phyloP scores from a whole-genome alignment of 2,888 invertebrate genomes.

The Lasioglossum lativentre region DNA sequence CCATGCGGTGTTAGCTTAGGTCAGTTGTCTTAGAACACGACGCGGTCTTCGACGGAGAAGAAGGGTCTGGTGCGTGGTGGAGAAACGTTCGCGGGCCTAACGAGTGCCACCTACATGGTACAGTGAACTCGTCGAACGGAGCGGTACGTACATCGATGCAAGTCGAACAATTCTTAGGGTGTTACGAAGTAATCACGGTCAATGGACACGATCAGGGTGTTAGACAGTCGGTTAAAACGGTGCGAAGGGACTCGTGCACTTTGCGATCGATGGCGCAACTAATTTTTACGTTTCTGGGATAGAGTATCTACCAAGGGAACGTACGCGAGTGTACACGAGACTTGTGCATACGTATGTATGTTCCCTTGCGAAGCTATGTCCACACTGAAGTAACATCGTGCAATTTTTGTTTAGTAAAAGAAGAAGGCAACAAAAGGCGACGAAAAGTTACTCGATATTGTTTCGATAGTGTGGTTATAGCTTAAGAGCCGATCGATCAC shows the following conservation, averaged over 20 bases:
- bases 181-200: constrained; percentile 39
- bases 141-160: neutral
- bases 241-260: neutral
- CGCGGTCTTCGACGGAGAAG: constrained; percentile 22
- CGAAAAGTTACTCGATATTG: neutral
- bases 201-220: constrained; percentile 59
- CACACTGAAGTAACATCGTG: neutral
- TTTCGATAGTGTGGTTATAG: neutral
- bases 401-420: too few relatives aligned
- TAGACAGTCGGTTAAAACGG: constrained; percentile 54
- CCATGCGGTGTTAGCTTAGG: constrained; percentile 82
- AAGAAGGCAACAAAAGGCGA: too few relatives aligned
- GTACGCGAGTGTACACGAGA: neutral
- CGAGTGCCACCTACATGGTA: constrained; percentile 28
- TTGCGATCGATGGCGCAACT: neutral
- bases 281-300: neutral
- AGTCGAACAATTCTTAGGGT: neutral
- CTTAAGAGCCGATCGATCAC: neutral
- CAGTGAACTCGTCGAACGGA: constrained; percentile 16
- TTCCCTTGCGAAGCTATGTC: neutral
- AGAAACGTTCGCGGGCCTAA: constrained; percentile 16
- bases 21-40: constrained; percentile 14
- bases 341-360: neutral
- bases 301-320: too few relatives aligned
- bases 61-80: constrained; percentile 14